phyloP scores from a whole-genome alignment of 2,888 invertebrate genomes.

The Pyrrhosoma nymphula region DNA sequence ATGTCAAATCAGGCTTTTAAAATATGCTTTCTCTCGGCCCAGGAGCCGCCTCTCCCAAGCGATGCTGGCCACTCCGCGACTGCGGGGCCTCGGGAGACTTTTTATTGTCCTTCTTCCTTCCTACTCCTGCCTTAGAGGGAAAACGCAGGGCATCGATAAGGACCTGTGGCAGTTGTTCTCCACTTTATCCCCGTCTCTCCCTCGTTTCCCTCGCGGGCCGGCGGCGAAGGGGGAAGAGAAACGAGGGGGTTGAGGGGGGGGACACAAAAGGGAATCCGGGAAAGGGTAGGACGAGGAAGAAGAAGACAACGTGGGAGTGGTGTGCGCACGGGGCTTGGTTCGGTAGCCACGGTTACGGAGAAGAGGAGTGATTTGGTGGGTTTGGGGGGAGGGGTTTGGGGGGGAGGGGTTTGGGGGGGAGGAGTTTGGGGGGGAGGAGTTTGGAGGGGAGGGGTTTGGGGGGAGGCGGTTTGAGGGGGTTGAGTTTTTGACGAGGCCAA shows the following conservation, averaged over 20 bases:
- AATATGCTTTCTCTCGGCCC: conserved; percentile 50
- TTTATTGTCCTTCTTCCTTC: conserved; percentile 38
- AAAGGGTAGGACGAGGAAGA: neutral
- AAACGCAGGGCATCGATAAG: conserved; percentile 61
- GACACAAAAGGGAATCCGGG: neutral
- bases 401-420: neutral
- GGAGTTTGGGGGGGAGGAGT: neutral
- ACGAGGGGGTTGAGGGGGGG: neutral
- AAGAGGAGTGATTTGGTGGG: too few relatives aligned
- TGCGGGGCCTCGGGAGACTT: conserved; percentile 54
- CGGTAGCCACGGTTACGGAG: neutral
- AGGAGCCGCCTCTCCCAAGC: conserved; percentile 54
- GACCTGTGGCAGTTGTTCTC: conserved; percentile 55
- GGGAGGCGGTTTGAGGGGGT: neutral
- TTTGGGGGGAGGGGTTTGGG: too few relatives aligned
- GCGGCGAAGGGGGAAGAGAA: neutral
- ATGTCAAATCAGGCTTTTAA: conserved; percentile 66
- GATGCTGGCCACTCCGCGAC: neutral
- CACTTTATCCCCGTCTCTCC: conserved; percentile 53
- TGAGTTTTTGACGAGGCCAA: neutral
- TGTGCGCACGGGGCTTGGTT: neutral
- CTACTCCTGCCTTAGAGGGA: conserved; percentile 2
- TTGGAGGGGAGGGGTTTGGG: neutral
- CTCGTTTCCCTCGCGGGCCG: conserved; percentile 3
- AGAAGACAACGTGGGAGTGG: neutral